These are phyloP conservation scores for Chloroceryle amazona DNA, from an alignment of 2,797 vertebrate genomes.

Conservation along the genomic window DNA sequence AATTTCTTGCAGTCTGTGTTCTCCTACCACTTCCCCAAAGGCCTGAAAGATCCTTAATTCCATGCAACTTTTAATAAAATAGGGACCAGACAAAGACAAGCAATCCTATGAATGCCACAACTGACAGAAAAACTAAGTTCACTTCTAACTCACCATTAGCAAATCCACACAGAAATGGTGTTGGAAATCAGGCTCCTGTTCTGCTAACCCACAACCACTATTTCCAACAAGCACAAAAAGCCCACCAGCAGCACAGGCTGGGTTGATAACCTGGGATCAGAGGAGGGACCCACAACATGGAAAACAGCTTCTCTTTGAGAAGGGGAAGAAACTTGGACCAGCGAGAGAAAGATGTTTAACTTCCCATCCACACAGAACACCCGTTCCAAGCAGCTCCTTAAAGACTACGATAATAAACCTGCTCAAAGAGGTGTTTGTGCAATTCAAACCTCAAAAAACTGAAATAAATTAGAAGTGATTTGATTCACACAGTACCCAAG, in stretches of 20 bases:
- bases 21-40: not conserved
- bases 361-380: not conserved
- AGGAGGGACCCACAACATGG: accelerated
- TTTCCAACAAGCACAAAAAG: not conserved
- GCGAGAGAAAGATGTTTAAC: not conserved
- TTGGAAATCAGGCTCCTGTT: not conserved
- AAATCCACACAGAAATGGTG: not conserved
- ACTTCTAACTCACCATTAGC: not conserved
- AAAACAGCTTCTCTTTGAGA: not conserved
- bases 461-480: not conserved
- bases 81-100: not conserved
- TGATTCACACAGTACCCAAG: not conserved
- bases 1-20: not conserved
- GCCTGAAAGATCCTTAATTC: not conserved
- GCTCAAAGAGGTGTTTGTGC: not conserved
- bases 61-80: not conserved
- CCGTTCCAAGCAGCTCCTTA: not conserved
- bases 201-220: not conserved
- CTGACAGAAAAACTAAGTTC: not conserved
- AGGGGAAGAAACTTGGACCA: not conserved
- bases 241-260: not conserved
- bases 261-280: not conserved
- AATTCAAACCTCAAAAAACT: not conserved
- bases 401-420: not conserved
- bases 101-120: not conserved